Evolutionary conservation across 2,113 vertebrate species (phyloP).

Genomic region (Eulemur rufifrons): DNA sequence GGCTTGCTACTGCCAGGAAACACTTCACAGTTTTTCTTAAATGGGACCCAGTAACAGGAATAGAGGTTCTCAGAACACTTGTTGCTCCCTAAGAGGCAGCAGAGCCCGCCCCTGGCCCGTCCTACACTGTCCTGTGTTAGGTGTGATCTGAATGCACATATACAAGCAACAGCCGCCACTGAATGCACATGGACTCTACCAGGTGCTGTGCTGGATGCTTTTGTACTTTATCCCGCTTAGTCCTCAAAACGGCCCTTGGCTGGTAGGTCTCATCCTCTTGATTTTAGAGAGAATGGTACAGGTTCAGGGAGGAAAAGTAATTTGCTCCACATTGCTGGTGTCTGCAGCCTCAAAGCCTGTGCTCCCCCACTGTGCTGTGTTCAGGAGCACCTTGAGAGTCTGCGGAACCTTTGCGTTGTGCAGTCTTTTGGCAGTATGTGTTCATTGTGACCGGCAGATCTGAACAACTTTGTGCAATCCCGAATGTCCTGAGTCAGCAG

Average conservation of each 20-base stretch:
- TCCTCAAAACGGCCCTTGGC: rapidly evolving
- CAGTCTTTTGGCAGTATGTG: rapidly evolving
- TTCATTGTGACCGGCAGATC: background rate
- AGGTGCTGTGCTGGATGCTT: no score
- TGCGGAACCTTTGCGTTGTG: rapidly evolving
- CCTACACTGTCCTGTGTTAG: rapidly evolving
- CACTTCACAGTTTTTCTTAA: background rate
- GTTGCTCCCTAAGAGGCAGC: background rate
- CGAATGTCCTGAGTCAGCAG: background rate
- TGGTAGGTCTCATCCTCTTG: background rate
- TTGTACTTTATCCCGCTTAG: rapidly evolving
- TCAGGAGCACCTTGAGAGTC: rapidly evolving
- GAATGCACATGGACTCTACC: background rate
- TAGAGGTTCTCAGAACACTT: background rate
- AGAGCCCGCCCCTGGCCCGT: rapidly evolving
- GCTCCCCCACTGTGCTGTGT: rapidly evolving
- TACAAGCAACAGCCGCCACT: rapidly evolving
- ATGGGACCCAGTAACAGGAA: no score
- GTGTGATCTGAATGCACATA: rapidly evolving
- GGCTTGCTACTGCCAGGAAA: background rate
- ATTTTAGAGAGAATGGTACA: rapidly evolving
- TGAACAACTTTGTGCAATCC: rapidly evolving
- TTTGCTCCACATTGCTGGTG: no score
- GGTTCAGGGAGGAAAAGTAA: background rate
- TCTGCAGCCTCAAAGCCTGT: rapidly evolving